Evolutionary conservation across 23 tunicate genomes (phyloP), one percentile per base, ranked within the genome.

Genomic region (Corella eumyota): DNA sequence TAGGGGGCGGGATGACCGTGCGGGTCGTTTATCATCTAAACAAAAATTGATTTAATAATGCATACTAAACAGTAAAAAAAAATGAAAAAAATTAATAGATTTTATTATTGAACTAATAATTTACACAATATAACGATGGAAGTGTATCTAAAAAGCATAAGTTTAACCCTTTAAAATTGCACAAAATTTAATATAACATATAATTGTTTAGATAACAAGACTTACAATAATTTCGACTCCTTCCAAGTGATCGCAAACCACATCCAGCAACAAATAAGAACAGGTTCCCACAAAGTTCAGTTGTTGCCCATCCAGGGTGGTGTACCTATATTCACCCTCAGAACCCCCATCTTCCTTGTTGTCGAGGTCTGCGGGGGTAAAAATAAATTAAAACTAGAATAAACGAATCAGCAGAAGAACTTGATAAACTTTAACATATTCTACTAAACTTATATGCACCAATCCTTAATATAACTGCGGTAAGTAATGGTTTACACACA

Each of bases 1-100:
- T 58, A 73, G n/a, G 79, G 79, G 17, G 59, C 45, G 11, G 51
- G 46, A 33, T 73, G 79, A 15, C 71, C 71, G 50, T 63, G 70
- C 15, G 79, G 79, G 48, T 73, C 79, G 30, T 64, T 63, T 25
- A 73, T 62, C 0, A 73, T n/a, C 79, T 56, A 53, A 3, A n/a
- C 11, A 67, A 52, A 7, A 20, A 53, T 13, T 27, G n/a, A 61
- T n/a, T n/a, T n/a, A n/a, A n/a, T n/a, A n/a, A n/a, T n/a, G n/a
- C 24, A 54, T 20, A 13, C 26, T 11, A n/a, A 15, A 20, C n/a
- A 54, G 20, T 54, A 13, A 11, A 13, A 54, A 19, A 15, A 54
- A 54, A 13, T 13, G 11, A 15, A 54, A 19, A 15, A 54, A 13
- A n/a, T 15, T 11, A 54, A 54, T 15, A n/a, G n/a, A n/a, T n/a